Percentiles rank a stretch among this genome's conserved stretches.
Conservation (phyloP, 2,888 invertebrate genomes). For the Cheilosia impressa region DNA sequence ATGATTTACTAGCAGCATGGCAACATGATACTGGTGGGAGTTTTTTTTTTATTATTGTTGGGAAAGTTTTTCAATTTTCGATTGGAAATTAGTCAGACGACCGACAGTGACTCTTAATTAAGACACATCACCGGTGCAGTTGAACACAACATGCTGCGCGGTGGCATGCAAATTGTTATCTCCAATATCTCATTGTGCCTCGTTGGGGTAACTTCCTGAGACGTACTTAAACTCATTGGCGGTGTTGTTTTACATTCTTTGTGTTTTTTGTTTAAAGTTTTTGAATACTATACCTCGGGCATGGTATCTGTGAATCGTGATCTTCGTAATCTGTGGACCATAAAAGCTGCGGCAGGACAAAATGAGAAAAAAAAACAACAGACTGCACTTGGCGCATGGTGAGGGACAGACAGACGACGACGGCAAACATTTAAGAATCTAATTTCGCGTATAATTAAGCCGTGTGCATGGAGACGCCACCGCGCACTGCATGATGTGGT, state of each 20-base stretch:
- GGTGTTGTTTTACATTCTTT: constrained; percentile 12
- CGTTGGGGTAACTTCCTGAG: constrained; percentile 56
- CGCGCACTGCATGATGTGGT: constrained; percentile 21
- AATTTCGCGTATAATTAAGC: constrained; percentile 69
- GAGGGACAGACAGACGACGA: constrained; percentile 31
- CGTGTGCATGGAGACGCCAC: constrained; percentile 67
- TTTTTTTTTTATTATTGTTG: constrained; percentile 18
- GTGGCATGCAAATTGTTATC: constrained; percentile 56
- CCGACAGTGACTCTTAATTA: constrained; percentile 55
- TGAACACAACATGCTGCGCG: constrained; percentile 12
- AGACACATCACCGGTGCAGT: constrained; percentile 34
- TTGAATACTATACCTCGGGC: constrained; percentile 7
- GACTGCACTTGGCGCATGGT: constrained; percentile 46
- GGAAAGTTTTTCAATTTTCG: constrained; percentile 73
- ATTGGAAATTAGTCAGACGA: constrained; percentile 46
- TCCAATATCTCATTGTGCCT: constrained; percentile 46
- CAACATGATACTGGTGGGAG: constrained; percentile 67
- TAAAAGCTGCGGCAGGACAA: constrained; percentile 61
- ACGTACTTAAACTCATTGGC: constrained; percentile 43
- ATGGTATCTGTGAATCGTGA: constrained; percentile 69
- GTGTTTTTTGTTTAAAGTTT: neutral
- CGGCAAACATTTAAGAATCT: constrained; percentile 64
- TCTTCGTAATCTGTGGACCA: constrained; percentile 65
- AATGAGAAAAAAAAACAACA: constrained; percentile 32
- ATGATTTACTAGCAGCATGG: constrained; percentile 66